These are phyloP conservation scores for Melinopterus prodromus DNA, from an alignment of 2,888 invertebrate genomes.

Conservation along the genomic window DNA sequence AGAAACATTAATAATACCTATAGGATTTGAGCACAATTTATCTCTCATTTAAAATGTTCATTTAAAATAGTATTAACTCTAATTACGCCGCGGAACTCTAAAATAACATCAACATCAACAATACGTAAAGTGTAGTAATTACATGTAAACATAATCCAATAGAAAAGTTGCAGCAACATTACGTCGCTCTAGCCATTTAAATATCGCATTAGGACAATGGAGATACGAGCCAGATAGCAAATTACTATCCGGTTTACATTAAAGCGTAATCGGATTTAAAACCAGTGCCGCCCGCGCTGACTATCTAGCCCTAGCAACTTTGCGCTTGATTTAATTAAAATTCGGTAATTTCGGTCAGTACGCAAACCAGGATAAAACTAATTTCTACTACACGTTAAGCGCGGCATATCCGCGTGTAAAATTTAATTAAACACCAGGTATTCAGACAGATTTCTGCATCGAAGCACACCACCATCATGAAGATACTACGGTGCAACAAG, in stretches of 20 bases:
- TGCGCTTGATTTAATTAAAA: background rate
- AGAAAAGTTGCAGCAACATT: background rate
- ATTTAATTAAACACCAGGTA: background rate
- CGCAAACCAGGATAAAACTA: background rate
- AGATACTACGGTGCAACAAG: background rate
- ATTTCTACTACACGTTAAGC: background rate
- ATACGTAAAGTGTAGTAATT: background rate
- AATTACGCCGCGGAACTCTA: no score
- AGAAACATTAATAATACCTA: no score
- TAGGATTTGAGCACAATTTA: no score
- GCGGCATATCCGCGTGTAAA: background rate
- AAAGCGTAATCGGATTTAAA: background rate
- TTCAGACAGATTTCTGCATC: background rate
- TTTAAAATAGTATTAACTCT: no score
- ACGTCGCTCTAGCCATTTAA: background rate
- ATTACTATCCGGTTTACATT: background rate
- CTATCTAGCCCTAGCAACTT: background rate
- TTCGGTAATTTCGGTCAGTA: background rate
- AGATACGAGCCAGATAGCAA: background rate
- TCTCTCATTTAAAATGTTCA: slow-evolving; percentile 1
- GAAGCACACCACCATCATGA: background rate
- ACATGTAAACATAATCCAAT: background rate
- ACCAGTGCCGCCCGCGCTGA: background rate
- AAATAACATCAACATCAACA: background rate
- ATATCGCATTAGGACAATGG: background rate